Percentiles rank a stretch among this genome's conserved stretches.
Evolutionary conservation across 2,888 invertebrate genomes (phyloP).

Genomic region (Patella ulyssiponensis): DNA sequence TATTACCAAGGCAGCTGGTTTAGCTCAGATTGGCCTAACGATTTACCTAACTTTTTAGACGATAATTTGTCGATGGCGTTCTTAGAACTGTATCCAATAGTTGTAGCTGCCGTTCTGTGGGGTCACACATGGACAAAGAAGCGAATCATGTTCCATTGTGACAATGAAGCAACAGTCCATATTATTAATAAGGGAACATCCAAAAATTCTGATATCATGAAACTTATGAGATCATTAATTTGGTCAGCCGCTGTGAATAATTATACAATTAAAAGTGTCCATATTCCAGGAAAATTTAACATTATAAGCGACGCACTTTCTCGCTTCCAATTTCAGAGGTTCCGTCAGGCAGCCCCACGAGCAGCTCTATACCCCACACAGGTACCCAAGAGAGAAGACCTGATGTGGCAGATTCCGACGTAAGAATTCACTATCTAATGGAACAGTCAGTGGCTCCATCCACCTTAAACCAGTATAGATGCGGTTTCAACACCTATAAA

Average conservation of each 20-base stretch:
- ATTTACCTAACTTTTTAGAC: background rate
- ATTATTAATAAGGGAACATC: conserved; percentile 28
- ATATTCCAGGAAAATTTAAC: conserved; percentile 22
- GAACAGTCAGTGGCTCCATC: no score
- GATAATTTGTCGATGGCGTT: conserved; percentile 23
- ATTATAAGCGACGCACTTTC: conserved; percentile 26
- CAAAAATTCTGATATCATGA: conserved; percentile 21
- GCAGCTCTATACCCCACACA: conserved; percentile 9
- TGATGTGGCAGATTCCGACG: no score
- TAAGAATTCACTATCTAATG: no score
- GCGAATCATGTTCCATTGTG: conserved; percentile 32
- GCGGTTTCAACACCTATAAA: no score
- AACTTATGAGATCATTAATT: conserved; percentile 19
- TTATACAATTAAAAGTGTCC: conserved; percentile 18
- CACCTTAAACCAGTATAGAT: no score
- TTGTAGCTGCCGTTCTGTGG: conserved; percentile 22
- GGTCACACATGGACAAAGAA: conserved; percentile 25
- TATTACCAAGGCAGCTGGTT: conserved; percentile 25
- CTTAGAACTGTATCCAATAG: conserved; percentile 28
- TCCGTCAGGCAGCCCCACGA: conserved; percentile 22
- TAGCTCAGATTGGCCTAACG: conserved; percentile 15
- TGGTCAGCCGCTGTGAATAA: conserved; percentile 14
- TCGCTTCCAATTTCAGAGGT: conserved; percentile 28
- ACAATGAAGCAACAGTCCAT: conserved; percentile 28
- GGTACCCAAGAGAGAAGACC: no score